Percentiles rank a stretch among this genome's conserved stretches.
Conservation (phyloP, 2,888 invertebrate species). For the Lathronympha strigana region DNA sequence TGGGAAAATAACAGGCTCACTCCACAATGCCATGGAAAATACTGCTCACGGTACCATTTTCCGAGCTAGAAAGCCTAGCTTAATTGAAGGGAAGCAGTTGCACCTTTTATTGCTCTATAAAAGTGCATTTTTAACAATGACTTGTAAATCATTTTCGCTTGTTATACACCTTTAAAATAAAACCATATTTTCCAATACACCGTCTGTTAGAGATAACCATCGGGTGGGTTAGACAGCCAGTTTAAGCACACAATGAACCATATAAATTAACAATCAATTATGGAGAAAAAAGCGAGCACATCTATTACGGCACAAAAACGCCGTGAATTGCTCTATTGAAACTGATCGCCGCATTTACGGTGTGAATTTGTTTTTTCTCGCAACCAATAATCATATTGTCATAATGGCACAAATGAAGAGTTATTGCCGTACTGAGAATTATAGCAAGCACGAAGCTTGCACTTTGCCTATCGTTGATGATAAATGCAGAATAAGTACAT, state of each 20-base stretch:
- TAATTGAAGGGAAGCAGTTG: conserved; percentile 63
- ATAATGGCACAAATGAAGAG: conserved; percentile 34
- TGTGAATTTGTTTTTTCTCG: conserved; percentile 61
- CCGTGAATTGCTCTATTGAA: conserved; percentile 66
- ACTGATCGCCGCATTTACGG: conserved; percentile 56
- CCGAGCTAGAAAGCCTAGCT: conserved; percentile 72
- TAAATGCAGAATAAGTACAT: too few species aligned
- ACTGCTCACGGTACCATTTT: conserved; percentile 63
- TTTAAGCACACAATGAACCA: conserved; percentile 41
- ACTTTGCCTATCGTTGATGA: too few species aligned
- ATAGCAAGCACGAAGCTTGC: background rate
- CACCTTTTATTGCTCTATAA: conserved; percentile 54
- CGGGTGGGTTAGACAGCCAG: conserved; percentile 31
- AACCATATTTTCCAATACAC: conserved; percentile 20
- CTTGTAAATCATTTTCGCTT: conserved; percentile 51
- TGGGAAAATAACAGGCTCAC: conserved; percentile 82
- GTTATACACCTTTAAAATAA: conserved; percentile 11
- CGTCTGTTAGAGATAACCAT: conserved; percentile 24
- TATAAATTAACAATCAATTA: conserved; percentile 66
- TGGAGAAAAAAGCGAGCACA: conserved; percentile 58
- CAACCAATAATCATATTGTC: conserved; percentile 34
- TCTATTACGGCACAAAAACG: conserved; percentile 58
- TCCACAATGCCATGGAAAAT: conserved; percentile 79
- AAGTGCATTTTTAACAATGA: conserved; percentile 47
- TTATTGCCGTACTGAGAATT: conserved; percentile 24